Conservation (phyloP, 2,888 invertebrate genomes). For the Lacanobia oleracea region DNA sequence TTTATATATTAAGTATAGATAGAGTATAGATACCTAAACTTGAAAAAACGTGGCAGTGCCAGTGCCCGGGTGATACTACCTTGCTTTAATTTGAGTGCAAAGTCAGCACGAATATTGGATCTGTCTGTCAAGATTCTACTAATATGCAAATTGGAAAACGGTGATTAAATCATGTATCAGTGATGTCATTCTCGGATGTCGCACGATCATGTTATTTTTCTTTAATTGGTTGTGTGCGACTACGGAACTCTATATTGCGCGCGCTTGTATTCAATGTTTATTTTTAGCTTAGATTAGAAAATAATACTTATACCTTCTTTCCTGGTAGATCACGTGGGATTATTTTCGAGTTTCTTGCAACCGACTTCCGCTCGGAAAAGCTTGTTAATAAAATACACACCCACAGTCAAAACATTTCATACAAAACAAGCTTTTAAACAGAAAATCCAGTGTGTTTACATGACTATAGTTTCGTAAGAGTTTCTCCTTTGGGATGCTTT, state of each 20-base stretch:
- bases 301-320: background rate
- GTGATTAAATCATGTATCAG: no score
- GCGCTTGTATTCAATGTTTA: background rate
- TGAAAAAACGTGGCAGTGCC: background rate
- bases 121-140: no score
- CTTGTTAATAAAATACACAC: background rate
- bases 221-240: no score
- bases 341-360: background rate
- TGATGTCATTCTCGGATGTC: no score
- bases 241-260: no score
- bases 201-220: no score
- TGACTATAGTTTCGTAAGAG: conserved; percentile 9
- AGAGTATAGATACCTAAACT: no score
- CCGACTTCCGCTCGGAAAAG: no score
- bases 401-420: background rate
- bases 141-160: no score
- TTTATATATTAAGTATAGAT: no score
- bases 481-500: conserved; percentile 20
- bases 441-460: conserved; percentile 5
- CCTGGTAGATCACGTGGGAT: background rate
- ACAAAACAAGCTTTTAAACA: background rate
- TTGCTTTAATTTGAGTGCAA: background rate
- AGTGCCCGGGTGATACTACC: no score
- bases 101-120: conserved; percentile 8
- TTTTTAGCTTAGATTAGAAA: background rate